phyloP scores from a whole-genome alignment of 1,140 invertebrate species.

The Neocloeon triangulifer region DNA sequence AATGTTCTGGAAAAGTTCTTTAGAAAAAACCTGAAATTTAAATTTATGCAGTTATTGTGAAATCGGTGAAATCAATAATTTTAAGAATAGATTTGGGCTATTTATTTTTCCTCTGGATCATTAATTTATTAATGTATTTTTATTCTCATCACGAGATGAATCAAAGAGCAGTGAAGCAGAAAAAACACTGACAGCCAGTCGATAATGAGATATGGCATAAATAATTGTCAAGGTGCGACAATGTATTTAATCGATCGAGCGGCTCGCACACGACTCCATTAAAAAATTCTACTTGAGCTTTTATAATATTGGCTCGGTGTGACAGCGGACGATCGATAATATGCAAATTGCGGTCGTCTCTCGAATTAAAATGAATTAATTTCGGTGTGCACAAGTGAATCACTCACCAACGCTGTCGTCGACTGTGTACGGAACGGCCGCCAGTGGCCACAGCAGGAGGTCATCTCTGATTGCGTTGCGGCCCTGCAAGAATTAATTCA shows the following conservation, averaged over 20 bases:
- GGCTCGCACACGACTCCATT: background rate
- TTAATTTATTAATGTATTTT: background rate
- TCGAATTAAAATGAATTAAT: background rate
- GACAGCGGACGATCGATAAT: background rate
- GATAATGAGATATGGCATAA: too few species aligned
- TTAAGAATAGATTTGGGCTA: too few species aligned
- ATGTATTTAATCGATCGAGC: too few species aligned
- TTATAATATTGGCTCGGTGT: background rate
- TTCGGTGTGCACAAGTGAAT: background rate
- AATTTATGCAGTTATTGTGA: too few species aligned
- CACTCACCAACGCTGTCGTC: conserved; percentile 12
- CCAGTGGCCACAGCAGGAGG: conserved; percentile 12
- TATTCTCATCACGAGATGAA: background rate
- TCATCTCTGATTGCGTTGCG: conserved; percentile 11
- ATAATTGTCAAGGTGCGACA: too few species aligned
- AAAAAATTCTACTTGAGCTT: background rate
- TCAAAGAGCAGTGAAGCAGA: background rate
- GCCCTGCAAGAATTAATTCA: conserved; percentile 2
- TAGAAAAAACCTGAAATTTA: too few species aligned
- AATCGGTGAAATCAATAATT: too few species aligned
- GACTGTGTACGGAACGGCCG: conserved; percentile 11
- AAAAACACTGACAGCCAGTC: conserved; percentile 3
- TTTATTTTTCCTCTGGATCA: too few species aligned
- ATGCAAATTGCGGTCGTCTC: background rate
- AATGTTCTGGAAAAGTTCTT: too few species aligned